phyloP scores from a whole-genome alignment of 2,888 invertebrate species.

The Sarcophaga caerulescens region DNA sequence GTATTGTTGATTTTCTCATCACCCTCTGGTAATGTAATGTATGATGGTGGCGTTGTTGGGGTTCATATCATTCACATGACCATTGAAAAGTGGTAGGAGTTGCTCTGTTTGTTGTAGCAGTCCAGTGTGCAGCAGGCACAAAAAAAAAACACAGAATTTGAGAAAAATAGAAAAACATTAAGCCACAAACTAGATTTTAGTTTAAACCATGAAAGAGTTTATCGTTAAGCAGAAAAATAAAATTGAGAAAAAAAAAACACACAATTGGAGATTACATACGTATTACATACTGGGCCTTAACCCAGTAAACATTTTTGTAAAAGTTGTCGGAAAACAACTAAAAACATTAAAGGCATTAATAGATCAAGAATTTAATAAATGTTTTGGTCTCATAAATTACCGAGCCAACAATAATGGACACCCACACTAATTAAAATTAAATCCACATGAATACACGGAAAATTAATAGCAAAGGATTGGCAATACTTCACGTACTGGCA shows the following conservation, averaged over 20 bases:
- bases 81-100: constrained; percentile 45
- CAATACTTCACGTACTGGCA: too few species aligned
- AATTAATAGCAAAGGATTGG: too few species aligned
- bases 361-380: too few species aligned
- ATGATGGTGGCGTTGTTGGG: background rate
- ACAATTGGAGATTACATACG: constrained; percentile 9
- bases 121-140: constrained; percentile 2
- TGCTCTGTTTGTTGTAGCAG: constrained; percentile 23
- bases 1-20: background rate
- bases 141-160: constrained; percentile 7
- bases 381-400: too few species aligned
- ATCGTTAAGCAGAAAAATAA: constrained; percentile 5
- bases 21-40: background rate
- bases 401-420: too few species aligned
- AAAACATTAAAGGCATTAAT: too few species aligned
- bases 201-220: constrained; percentile 20
- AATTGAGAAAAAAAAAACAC: background rate
- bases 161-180: constrained; percentile 40
- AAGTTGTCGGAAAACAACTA: too few species aligned
- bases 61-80: constrained; percentile 29
- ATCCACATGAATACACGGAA: too few species aligned
- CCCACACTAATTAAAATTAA: too few species aligned
- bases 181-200: constrained; percentile 60
- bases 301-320: constrained; percentile 25
- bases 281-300: background rate